Percentiles rank a stretch among this genome's conserved stretches.
These are phyloP conservation scores for Epinotia brunnichana DNA, from an alignment of 2,888 invertebrate genomes.

Conservation along the genomic window DNA sequence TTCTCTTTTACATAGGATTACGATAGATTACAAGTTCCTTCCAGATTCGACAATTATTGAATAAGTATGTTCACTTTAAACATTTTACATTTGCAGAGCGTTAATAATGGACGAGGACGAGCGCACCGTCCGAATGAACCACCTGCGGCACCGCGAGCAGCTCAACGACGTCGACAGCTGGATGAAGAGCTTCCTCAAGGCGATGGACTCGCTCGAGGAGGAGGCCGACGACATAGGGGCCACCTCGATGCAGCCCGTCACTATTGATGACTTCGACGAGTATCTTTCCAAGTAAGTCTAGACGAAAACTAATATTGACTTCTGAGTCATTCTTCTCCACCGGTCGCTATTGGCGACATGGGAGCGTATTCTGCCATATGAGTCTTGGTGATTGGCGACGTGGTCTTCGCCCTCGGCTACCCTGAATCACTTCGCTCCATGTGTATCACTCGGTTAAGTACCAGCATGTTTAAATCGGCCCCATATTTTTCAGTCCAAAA, in stretches of 20 bases:
- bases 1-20: not conserved
- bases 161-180: conserved; percentile 93
- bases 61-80: not conserved
- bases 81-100: conserved; percentile 80
- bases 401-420: too few species aligned
- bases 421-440: too few species aligned
- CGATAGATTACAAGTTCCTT: not conserved
- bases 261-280: conserved; percentile 95
- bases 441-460: too few species aligned
- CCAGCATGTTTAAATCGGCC: too few species aligned
- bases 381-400: too few species aligned
- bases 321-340: too few species aligned
- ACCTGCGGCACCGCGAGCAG: conserved; percentile 90
- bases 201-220: conserved; percentile 92
- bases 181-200: conserved; percentile 94
- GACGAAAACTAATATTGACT: not conserved
- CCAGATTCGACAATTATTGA: not conserved
- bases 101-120: conserved; percentile 96
- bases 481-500: too few species aligned
- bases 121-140: conserved; percentile 92
- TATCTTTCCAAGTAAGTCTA: conserved; percentile 90
- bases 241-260: conserved; percentile 94
- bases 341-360: too few species aligned
- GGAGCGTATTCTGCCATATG: too few species aligned
- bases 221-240: conserved; percentile 92